Evolutionary conservation across 37 sponge, comb jelly and placozoan genomes (phyloP), one percentile per base, ranked within the genome.

Genomic region (Agelas oroides): DNA sequence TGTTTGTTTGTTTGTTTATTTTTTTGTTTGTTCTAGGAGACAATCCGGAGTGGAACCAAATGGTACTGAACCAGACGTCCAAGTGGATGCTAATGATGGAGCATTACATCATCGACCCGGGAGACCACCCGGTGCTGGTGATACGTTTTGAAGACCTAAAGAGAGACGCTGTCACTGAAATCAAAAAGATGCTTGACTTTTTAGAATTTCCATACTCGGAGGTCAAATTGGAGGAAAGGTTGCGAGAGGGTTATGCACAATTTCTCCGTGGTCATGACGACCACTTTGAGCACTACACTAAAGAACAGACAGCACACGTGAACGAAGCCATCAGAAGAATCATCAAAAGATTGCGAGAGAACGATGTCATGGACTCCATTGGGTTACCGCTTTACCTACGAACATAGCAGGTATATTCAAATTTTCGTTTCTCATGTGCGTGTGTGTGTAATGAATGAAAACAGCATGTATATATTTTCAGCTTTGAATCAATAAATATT

Each of bases 131-230:
- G 3, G 70, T 81, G 27, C 82, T 81, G 70, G 61, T 81, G 24
- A 67, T 87, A 6, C 46, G 40, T 36, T 87, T 73, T 52, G 87
- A 87, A 35, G 80, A 87, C 53, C 39, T 87, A 19, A 72, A 73
- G 58, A 16, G 24, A 3, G 33, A 65, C 58, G 52, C 80, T 12
- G 8, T 63, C 31, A 21, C 25, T 19, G 81, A 73, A 37, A 39
- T 87, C 19, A 59, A 38, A 19, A 57, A 33, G 59, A 85, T 75
- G 75, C 52, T 77, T 58, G 25, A 32, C 18, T 71, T 75, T 69
- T 58, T 78, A 19, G 17, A 55, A 34, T 52, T 70, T n/a, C 53
- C 57, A 2, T 89, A 81, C 58, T 54, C 59, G 53, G 67, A 72
- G 38, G 30, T 30, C 32, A 34, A 0, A 27, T 25, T 67, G 11